Evolutionary conservation across 2,888 invertebrate genomes (phyloP).

Genomic region (Sussaba pulchella): DNA sequence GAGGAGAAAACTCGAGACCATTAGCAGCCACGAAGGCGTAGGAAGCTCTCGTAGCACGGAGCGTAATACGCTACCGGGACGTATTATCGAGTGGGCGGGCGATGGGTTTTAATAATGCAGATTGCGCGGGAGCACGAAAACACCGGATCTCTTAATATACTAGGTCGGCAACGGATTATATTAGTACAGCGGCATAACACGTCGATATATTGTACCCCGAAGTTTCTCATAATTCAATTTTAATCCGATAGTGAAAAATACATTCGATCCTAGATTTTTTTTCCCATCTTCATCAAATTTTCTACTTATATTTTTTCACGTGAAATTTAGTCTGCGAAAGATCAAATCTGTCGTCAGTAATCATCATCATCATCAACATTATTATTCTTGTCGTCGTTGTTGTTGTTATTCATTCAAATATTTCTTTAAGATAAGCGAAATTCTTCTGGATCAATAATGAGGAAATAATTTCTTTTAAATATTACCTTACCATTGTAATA

Average conservation of each 20-base stretch:
- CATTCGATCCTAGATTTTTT: neutral
- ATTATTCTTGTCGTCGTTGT: constrained; percentile 13
- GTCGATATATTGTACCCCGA: neutral
- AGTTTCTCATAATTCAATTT: too few relatives aligned
- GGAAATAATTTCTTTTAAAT: constrained; percentile 9
- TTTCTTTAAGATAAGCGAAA: neutral
- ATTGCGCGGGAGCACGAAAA: constrained; percentile 42
- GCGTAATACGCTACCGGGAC: neutral
- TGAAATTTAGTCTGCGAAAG: neutral
- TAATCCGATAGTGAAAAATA: too few relatives aligned
- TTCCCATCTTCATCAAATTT: neutral
- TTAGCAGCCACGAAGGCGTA: constrained; percentile 33
- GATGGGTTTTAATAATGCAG: constrained; percentile 55
- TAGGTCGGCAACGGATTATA: neutral
- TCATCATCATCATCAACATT: neutral
- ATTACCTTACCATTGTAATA: neutral
- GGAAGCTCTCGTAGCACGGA: neutral
- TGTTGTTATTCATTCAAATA: neutral
- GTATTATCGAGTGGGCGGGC: constrained; percentile 6
- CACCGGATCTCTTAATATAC: constrained; percentile 43
- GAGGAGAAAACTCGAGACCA: constrained; percentile 17
- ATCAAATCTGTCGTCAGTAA: neutral
- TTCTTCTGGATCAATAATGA: constrained; percentile 9
- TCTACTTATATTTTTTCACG: neutral
- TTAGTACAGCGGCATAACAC: constrained; percentile 3